Evolutionary conservation across 2,113 vertebrate genomes (phyloP).

Genomic region (Lasiurus borealis): DNA sequence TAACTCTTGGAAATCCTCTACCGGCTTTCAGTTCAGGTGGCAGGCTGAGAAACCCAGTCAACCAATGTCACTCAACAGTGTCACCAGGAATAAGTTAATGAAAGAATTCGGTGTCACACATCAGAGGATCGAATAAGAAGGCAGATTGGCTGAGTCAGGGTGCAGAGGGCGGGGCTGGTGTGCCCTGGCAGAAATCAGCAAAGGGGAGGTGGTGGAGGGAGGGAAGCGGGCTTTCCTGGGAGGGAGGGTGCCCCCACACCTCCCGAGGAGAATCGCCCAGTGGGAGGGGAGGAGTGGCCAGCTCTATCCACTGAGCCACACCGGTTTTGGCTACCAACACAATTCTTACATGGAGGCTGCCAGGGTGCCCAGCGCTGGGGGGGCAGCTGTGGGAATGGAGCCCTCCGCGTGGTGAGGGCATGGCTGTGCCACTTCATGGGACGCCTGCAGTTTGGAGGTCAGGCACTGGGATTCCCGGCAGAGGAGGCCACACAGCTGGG

Average conservation of each 20-base stretch:
- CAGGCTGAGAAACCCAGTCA: not conserved
- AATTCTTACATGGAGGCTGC: not conserved
- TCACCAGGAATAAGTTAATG: not conserved
- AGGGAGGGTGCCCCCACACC: not conserved
- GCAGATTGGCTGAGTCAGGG: not conserved
- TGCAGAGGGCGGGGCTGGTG: not conserved
- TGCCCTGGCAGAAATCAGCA: too few species aligned
- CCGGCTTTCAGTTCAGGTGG: not conserved
- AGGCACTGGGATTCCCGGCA: not conserved
- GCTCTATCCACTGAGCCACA: too few species aligned
- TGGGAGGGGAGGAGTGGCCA: not conserved
- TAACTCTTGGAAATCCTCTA: not conserved
- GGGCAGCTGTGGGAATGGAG: rapidly evolving
- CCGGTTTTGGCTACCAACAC: not conserved
- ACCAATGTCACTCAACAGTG: not conserved
- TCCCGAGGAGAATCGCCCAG: not conserved
- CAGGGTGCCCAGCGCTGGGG: not conserved
- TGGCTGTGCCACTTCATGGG: not conserved
- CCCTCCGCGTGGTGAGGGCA: not conserved
- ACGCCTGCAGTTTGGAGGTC: not conserved
- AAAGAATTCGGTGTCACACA: not conserved
- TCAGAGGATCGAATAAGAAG: not conserved
- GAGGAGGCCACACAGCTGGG: not conserved
- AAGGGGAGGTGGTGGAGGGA: too few species aligned
- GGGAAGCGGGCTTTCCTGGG: not conserved